These are phyloP conservation scores for Actinopyga echinites DNA, from an alignment of 53 echinoderm and acorn worm genomes.

Conservation along the genomic window DNA sequence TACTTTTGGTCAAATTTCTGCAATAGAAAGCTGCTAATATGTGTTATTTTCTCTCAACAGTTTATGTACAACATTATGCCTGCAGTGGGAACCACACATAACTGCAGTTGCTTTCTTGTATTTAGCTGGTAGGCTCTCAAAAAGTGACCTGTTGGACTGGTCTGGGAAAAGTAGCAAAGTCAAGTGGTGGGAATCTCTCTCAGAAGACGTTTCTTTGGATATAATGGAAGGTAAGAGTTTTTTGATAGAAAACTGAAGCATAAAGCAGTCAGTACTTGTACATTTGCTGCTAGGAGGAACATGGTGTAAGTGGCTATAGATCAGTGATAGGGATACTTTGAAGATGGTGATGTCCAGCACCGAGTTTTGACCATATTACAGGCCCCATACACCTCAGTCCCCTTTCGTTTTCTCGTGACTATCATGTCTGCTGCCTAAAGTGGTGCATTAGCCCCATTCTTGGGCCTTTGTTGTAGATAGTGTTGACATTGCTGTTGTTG, in stretches of 20 bases:
- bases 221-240: conserved; percentile 91
- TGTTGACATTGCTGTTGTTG: too few species aligned
- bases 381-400: neutral
- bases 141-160: conserved; percentile 98
- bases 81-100: conserved; percentile 98
- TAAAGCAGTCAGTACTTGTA: too few species aligned
- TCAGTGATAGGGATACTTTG: too few species aligned
- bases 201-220: conserved; percentile 88
- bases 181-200: conserved; percentile 98
- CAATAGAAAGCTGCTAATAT: neutral
- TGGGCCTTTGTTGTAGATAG: too few species aligned
- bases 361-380: too few species aligned
- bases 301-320: too few species aligned
- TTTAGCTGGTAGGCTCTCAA: conserved; percentile 91
- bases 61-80: conserved; percentile 87
- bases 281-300: too few species aligned
- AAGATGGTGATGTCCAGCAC: too few species aligned
- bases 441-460: too few species aligned
- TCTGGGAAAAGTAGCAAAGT: conserved; percentile 82
- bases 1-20: neutral
- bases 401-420: neutral
- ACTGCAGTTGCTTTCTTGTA: conserved; percentile 93
- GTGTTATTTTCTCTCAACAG: conserved; percentile 35
- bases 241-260: too few species aligned
- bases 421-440: too few species aligned